Evolutionary conservation across 2,888 invertebrate species (phyloP), one percentile per base, ranked within the genome.

Genomic region (Chesias legatella): DNA sequence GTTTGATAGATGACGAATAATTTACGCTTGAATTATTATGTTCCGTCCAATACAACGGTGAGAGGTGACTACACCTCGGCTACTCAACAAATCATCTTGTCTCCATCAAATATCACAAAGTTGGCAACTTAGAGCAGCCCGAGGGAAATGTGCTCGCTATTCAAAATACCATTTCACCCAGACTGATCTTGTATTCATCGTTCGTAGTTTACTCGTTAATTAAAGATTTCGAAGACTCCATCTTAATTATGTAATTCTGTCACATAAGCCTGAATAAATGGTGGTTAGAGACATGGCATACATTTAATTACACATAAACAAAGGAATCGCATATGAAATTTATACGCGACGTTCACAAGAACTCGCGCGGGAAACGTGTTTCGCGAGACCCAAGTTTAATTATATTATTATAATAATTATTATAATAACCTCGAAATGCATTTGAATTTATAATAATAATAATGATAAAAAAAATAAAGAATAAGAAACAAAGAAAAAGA

Each of bases 191-290:
- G 49, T 52, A 66, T 65, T 65, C 65, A 37, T 37, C 33, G 36
- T 49, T 45, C 57, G 56, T 56, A 55, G 59, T 58, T 53, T 29
- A 56, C 60, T 60, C 51, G 47, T 55, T 66, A 55, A 60, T 63
- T 60, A 60, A 64, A 63, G 57, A 60, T 60, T 58, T 60, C 44
- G 41, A 55, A 53, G 34, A 42, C 46, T 56, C 39, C 42, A 42
- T 51, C 20, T 26, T 53, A 55, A 57, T 59, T 54, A 53, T 45
- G 56, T 43, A 56, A 58, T 55, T 62, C 51, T 50, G 52, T 57
- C 57, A 56, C 57, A 60, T 51, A 50, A 50, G 33, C 33, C 24
- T 3, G 10, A 37, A 31, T 31, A 37, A 43, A 34, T 31, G 25
- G 22, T 17, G 17, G 27, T 9, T 24, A 13, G 29, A 29, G 24